Conservation (phyloP, 2,113 vertebrate species). For the Peromyscus leucopus region DNA sequence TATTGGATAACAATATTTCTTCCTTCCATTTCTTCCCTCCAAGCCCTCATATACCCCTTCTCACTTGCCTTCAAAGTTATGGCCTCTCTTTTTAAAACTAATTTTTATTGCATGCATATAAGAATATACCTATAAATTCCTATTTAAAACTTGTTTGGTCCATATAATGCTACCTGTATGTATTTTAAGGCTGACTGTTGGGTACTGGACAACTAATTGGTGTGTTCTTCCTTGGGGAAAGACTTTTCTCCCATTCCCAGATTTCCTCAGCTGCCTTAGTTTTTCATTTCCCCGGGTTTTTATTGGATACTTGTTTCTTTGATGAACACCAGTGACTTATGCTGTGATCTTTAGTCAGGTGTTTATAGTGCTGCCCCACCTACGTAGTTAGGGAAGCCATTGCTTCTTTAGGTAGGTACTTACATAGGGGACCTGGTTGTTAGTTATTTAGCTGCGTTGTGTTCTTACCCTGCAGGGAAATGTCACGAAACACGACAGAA, state of each 20-base stretch:
- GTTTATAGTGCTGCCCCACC: not conserved
- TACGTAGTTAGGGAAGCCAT: slow-evolving; percentile 45
- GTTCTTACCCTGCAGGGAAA: no score
- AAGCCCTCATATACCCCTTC: not conserved
- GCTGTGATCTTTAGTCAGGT: slow-evolving; percentile 50
- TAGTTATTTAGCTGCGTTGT: no score
- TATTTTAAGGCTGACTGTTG: no score
- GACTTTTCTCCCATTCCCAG: not conserved
- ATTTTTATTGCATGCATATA: not conserved
- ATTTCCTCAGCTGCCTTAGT: not conserved
- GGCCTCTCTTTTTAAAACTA: not conserved
- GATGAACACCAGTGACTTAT: not conserved
- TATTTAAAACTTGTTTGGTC: not conserved
- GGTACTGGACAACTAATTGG: not conserved
- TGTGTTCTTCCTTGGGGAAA: not conserved
- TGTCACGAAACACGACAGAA: no score
- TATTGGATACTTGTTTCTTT: not conserved
- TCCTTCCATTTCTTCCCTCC: not conserved
- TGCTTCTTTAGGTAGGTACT: slow-evolving; percentile 66
- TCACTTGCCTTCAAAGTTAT: not conserved
- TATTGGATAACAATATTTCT: not conserved
- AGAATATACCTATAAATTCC: not conserved
- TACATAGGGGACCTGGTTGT: slow-evolving; percentile 57
- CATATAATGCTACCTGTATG: no score
- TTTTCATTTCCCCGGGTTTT: not conserved